Conservation (phyloP, 2,888 invertebrate species). For the Hydroisotoma schaefferi region DNA sequence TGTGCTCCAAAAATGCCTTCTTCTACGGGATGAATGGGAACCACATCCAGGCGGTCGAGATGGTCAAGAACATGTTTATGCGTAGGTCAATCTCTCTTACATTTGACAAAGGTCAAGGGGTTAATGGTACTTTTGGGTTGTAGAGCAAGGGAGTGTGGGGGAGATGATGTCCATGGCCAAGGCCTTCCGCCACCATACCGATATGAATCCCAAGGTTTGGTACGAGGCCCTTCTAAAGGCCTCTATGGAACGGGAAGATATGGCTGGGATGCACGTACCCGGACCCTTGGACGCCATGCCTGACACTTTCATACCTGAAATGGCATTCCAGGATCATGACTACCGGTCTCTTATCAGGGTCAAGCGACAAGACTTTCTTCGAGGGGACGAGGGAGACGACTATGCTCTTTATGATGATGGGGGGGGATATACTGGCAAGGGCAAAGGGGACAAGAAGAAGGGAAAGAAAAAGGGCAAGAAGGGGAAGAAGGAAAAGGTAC, state of each 20-base stretch:
- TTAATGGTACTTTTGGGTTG: neutral
- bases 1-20: slow-evolving; percentile 29
- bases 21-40: slow-evolving; percentile 24
- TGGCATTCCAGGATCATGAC: slow-evolving; percentile 19
- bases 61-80: slow-evolving; percentile 3
- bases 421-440: too few relatives aligned
- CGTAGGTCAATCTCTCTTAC: too few relatives aligned
- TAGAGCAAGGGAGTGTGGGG: too few relatives aligned
- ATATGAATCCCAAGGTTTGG: slow-evolving; percentile 31
- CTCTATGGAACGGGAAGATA: slow-evolving; percentile 14
- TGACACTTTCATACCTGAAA: slow-evolving; percentile 25
- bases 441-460: neutral
- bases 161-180: slow-evolving; percentile 20
- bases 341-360: too few relatives aligned
- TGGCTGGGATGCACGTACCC: slow-evolving; percentile 15
- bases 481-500: neutral
- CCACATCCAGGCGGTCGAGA: neutral
- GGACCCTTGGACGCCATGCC: slow-evolving; percentile 30
- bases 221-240: slow-evolving; percentile 23
- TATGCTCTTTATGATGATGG: too few relatives aligned
- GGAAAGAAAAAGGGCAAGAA: neutral
- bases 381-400: neutral
- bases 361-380: slow-evolving; percentile 2
- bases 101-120: too few relatives aligned
- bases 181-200: neutral